Conservation (phyloP, 2,888 invertebrate species). For the Plutella xylostella region DNA sequence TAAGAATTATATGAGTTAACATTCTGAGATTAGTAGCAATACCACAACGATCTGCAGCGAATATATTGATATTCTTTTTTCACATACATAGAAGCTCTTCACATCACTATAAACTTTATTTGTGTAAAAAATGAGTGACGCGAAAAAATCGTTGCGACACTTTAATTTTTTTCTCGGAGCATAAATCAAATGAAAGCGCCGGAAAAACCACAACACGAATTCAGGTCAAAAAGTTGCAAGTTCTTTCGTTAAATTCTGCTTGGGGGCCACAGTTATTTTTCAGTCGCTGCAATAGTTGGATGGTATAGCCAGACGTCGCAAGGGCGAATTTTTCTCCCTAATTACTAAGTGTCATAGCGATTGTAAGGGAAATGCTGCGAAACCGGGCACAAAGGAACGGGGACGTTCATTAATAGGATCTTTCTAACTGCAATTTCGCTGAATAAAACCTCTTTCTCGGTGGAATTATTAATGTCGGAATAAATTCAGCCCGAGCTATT, state of each 20-base stretch:
- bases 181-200: neutral
- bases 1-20: too few relatives aligned
- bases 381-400: constrained; percentile 52
- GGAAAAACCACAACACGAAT: neutral
- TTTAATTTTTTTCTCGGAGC: too few relatives aligned
- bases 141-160: too few relatives aligned
- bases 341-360: constrained; percentile 67
- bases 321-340: constrained; percentile 66
- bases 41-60: too few relatives aligned
- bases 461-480: constrained; percentile 63
- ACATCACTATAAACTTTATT: too few relatives aligned
- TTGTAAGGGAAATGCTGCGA: constrained; percentile 61
- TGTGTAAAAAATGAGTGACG: too few relatives aligned
- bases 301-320: constrained; percentile 39
- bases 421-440: constrained; percentile 65
- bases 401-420: constrained; percentile 69
- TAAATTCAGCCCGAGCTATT: constrained; percentile 46
- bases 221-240: neutral
- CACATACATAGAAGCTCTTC: too few relatives aligned
- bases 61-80: too few relatives aligned
- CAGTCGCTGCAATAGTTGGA: constrained; percentile 42
- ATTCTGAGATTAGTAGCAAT: too few relatives aligned
- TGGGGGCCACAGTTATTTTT: constrained; percentile 23
- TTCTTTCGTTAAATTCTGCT: constrained; percentile 11
- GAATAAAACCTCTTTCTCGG: constrained; percentile 53